These are phyloP conservation scores for Diarsia rubi DNA, from an alignment of 2,888 invertebrate species.

Conservation along the genomic window DNA sequence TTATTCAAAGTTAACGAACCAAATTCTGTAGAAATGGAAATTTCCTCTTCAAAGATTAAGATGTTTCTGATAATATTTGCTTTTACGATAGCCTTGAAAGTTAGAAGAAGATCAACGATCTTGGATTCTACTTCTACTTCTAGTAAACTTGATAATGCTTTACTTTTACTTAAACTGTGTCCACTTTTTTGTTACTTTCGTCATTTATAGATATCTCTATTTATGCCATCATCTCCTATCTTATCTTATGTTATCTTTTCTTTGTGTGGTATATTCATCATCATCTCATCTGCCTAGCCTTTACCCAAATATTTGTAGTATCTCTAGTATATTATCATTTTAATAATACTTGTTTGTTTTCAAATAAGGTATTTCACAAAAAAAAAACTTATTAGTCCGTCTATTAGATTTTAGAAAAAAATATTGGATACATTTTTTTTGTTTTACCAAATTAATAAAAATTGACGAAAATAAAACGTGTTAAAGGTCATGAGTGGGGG, in stretches of 20 bases:
- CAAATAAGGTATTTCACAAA: no score
- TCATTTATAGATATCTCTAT: neutral
- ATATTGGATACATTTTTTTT: no score
- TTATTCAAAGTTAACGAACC: conserved; percentile 57
- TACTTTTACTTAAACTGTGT: neutral
- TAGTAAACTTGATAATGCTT: neutral
- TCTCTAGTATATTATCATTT: no score
- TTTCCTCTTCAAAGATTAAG: conserved; percentile 26
- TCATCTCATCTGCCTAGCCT: no score
- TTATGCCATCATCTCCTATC: neutral
- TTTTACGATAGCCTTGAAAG: conserved; percentile 21
- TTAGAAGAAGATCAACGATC: neutral
- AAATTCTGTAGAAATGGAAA: conserved; percentile 47
- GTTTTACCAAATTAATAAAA: no score
- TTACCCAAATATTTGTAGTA: no score
- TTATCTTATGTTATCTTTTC: neutral
- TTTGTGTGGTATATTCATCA: neutral
- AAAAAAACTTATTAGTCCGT: no score
- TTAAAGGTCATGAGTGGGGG: no score
- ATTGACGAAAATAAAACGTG: no score
- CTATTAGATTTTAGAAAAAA: no score
- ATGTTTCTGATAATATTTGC: conserved; percentile 24
- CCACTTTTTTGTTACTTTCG: neutral
- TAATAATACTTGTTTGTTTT: neutral
- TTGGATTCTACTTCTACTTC: neutral